Percentiles rank a stretch among this genome's conserved stretches.
Evolutionary conservation across 2,888 invertebrate species (phyloP).

Genomic region (Piscicola geometra): DNA sequence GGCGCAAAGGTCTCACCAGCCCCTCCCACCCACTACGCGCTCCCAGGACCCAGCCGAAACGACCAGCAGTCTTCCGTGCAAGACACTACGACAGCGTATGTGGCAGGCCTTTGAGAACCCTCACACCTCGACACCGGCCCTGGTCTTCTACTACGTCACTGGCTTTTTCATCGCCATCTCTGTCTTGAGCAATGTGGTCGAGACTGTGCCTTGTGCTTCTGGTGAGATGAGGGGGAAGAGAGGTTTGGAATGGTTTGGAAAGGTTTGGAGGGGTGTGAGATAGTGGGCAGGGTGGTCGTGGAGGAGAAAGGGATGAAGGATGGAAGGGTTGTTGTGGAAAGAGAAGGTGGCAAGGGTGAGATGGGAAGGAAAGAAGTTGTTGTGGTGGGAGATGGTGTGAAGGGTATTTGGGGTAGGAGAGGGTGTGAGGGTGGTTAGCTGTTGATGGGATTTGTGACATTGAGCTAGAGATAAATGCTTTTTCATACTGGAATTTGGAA

Average conservation of each 20-base stretch:
- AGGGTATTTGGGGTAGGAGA: too few relatives aligned
- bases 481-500: too few relatives aligned
- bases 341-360: too few relatives aligned
- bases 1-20: too few relatives aligned
- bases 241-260: slow-evolving; percentile 70
- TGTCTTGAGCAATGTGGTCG: slow-evolving; percentile 73
- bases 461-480: too few relatives aligned
- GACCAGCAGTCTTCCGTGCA: slow-evolving; percentile 64
- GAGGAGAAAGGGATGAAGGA: too few relatives aligned
- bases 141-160: slow-evolving; percentile 99
- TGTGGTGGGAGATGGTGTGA: too few relatives aligned
- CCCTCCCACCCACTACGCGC: not conserved
- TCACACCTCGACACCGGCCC: slow-evolving; percentile 94
- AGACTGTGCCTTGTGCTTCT: slow-evolving; percentile 83
- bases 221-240: not conserved
- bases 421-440: too few relatives aligned
- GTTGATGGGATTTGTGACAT: too few relatives aligned
- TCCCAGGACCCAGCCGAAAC: slow-evolving; percentile 51
- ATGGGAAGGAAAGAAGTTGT: too few relatives aligned
- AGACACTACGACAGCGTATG: slow-evolving; percentile 72
- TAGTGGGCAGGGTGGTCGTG: too few relatives aligned
- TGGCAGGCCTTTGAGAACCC: slow-evolving; percentile 99
- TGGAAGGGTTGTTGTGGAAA: too few relatives aligned
- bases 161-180: slow-evolving; percentile 99
- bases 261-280: slow-evolving; percentile 84